These are phyloP conservation scores for Perccottus glenii DNA, from an alignment of 2,113 vertebrate genomes.

Conservation along the genomic window DNA sequence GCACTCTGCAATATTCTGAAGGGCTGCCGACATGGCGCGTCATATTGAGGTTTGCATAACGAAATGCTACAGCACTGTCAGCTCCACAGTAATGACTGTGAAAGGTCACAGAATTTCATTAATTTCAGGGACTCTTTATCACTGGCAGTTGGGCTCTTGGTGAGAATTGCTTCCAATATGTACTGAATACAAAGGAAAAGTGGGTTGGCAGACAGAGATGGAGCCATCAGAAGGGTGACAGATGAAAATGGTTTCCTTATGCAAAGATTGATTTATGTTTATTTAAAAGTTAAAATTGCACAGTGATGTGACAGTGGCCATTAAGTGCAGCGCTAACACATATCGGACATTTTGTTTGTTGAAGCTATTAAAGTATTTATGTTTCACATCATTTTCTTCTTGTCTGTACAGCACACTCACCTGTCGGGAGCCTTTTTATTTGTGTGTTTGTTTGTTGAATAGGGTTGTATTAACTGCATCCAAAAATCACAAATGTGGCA, in stretches of 20 bases:
- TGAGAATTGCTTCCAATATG: constrained; percentile 28
- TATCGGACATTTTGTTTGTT: not conserved
- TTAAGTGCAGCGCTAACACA: not conserved
- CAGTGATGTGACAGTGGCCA: not conserved
- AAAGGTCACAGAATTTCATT: constrained; percentile 58
- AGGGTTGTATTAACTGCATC: too few relatives aligned
- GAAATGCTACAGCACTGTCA: constrained; percentile 32
- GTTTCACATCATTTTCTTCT: too few relatives aligned
- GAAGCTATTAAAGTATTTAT: not conserved
- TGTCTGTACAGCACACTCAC: too few relatives aligned
- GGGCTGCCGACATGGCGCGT: constrained; percentile 18
- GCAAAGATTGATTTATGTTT: not conserved
- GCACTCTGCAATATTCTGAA: constrained; percentile 34
- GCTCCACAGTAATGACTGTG: constrained; percentile 48
- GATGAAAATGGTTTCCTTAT: not conserved
- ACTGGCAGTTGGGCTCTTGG: constrained; percentile 16
- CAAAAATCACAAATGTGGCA: too few relatives aligned
- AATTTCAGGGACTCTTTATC: constrained; percentile 51
- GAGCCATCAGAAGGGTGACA: not conserved
- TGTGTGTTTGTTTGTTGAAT: too few relatives aligned
- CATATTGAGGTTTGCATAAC: constrained; percentile 24
- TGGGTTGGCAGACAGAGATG: constrained; percentile 4
- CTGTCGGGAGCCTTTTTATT: too few relatives aligned
- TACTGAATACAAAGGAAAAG: constrained; percentile 11
- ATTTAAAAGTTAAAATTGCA: not conserved